A percentile compares a stretch with the other conserved stretches of the same genome.
Evolutionary conservation across 1,140 invertebrate species (phyloP).

Genomic region (Cydia splendana): DNA sequence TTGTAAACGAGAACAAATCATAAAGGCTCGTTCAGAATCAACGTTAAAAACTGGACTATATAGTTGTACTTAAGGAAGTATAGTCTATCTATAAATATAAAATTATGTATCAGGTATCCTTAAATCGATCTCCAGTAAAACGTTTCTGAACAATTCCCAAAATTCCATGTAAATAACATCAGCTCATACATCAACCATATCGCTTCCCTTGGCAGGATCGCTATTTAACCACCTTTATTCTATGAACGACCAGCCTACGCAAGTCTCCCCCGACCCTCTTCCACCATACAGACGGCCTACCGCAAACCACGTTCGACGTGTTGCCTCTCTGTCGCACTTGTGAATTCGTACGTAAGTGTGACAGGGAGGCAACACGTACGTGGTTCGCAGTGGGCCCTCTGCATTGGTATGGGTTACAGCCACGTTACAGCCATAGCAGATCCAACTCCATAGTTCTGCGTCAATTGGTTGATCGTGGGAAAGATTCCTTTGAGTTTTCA

Average conservation of each 20-base stretch:
- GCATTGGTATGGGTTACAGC: background rate
- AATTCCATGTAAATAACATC: conserved; percentile 5
- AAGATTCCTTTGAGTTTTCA: conserved; percentile 14
- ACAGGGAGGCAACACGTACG: no score
- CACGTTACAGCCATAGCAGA: background rate
- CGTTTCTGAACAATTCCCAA: background rate
- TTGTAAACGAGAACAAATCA: no score
- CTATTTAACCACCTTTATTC: conserved; percentile 17
- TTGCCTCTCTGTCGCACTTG: no score
- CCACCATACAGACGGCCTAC: no score
- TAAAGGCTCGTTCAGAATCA: no score
- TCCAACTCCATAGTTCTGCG: background rate
- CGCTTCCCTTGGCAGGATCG: background rate
- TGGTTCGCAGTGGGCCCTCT: no score
- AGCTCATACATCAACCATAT: conserved; percentile 17
- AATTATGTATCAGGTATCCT: background rate
- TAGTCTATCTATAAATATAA: no score
- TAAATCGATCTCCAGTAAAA: background rate
- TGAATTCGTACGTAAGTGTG: no score
- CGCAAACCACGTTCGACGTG: no score
- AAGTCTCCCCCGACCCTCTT: background rate
- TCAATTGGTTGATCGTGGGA: conserved; percentile 7
- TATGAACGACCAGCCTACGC: background rate
- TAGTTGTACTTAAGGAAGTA: no score
- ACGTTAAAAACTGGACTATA: no score